Percentiles rank a stretch among this genome's conserved stretches.
Conservation (phyloP, 2,888 invertebrate species). For the Drosophila fungiperda region DNA sequence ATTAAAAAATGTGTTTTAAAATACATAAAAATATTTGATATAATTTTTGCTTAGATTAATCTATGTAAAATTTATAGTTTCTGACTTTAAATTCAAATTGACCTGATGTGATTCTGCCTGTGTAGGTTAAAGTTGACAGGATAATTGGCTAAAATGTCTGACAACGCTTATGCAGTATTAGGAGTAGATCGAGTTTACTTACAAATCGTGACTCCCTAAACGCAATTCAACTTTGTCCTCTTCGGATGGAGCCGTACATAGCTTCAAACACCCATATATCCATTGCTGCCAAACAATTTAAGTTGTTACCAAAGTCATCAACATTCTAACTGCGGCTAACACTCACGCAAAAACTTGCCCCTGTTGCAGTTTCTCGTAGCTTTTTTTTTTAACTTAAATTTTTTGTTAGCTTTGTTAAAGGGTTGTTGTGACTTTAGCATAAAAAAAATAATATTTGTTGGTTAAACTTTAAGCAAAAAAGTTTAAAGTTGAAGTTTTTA, state of each 20-base stretch:
- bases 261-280: slow-evolving; percentile 26
- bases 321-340: slow-evolving; percentile 62
- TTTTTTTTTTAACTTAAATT: background rate
- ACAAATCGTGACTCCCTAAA: slow-evolving; percentile 61
- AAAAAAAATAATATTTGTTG: background rate
- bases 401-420: background rate
- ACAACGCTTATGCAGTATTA: slow-evolving; percentile 34
- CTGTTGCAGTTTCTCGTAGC: slow-evolving; percentile 52
- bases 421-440: background rate
- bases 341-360: slow-evolving; percentile 57
- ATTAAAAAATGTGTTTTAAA: too few species aligned
- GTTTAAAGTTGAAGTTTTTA: background rate
- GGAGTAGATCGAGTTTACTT: slow-evolving; percentile 39
- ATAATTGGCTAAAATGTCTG: slow-evolving; percentile 45
- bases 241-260: slow-evolving; percentile 4
- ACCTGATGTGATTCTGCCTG: background rate
- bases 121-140: slow-evolving; percentile 16
- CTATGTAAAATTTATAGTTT: background rate
- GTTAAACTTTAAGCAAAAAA: background rate
- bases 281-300: slow-evolving; percentile 76
- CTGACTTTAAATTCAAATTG: background rate
- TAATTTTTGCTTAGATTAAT: background rate
- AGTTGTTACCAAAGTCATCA: slow-evolving; percentile 81
- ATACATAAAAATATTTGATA: background rate
- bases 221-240: slow-evolving; percentile 67